Evolutionary conservation across 1,140 invertebrate genomes (phyloP), one percentile per base, ranked within the genome.

Genomic region (Ceratina calcarata): DNA sequence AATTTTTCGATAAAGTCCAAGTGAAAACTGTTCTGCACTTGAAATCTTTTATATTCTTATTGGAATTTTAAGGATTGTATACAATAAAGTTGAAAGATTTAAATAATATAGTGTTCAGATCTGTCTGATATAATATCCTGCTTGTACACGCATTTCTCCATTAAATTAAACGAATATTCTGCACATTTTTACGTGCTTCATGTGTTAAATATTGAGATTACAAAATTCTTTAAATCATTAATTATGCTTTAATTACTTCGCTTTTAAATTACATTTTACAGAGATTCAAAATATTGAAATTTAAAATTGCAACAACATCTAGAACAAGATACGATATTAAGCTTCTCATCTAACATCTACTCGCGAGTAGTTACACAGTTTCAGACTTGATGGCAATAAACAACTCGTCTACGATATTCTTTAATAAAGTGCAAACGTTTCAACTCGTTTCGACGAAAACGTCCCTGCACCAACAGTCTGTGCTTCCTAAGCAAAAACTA

Each of bases 341-440:
- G n/a, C 32, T 37, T 37, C 32, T 16, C 15, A 4, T 72, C 60
- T 62, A 71, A 78, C 62, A 72, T 64, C 27, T 37, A 37, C 2
- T 37, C 2, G 12, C 45, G 8, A 10, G 16, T 55, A 49, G 37
- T 49, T 72, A 64, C 49, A 55, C 58, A 53, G 15, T 12, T 16
- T 15, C 15, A 20, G 49, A 72, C 6, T 13, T 15, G 32, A 78
- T 78, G n/a, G 60, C 76, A 64, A 72, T 72, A 72, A 71, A 24
- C 15, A 20, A 71, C 22, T 1, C 53, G 6, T 22, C 0, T 12
- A 0, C 12, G 49, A n/a, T 4, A 62, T 64, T 64, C 58, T 64
- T 32, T 78, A 72, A 78, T 78, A 78, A 72, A 78, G 22, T 45
- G 64, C 32, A 27, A 72, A 71, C 68, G 76, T 64, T 64, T 62